Conservation (phyloP, 2,113 vertebrate genomes). For the Strix uralensis region DNA sequence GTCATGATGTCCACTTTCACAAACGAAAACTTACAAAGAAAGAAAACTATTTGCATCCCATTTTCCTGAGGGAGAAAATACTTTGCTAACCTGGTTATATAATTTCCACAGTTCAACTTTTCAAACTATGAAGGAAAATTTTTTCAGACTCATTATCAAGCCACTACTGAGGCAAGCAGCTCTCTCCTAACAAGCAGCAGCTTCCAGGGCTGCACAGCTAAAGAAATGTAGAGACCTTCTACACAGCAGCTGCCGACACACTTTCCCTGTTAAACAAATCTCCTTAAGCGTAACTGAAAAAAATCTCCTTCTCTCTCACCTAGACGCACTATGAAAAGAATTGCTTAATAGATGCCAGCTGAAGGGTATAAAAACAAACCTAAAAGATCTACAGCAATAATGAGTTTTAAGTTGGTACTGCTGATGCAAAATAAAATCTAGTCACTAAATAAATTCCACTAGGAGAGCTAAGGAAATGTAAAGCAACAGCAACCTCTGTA, state of each 20-base stretch:
- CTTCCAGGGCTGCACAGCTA: neutral
- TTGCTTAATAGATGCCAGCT: slow-evolving; percentile 43
- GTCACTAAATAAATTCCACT: neutral
- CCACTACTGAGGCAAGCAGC: neutral
- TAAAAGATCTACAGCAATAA: slow-evolving; percentile 21
- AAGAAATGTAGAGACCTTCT: neutral
- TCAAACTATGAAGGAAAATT: neutral
- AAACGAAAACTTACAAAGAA: neutral
- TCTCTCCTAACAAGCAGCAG: slow-evolving; percentile 19
- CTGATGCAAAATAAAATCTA: slow-evolving; percentile 35
- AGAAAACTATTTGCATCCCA: neutral
- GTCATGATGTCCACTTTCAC: neutral
- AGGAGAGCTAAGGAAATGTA: neutral
- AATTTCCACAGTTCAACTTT: slow-evolving; percentile 17
- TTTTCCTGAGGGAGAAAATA: neutral
- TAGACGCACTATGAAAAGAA: slow-evolving; percentile 1
- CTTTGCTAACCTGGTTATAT: neutral
- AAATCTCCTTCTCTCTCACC: slow-evolving; percentile 9
- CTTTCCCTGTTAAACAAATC: slow-evolving; percentile 47
- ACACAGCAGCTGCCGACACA: neutral
- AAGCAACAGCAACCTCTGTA: neutral
- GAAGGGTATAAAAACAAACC: slow-evolving; percentile 35
- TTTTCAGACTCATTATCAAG: slow-evolving; percentile 13
- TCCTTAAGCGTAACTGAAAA: slow-evolving; percentile 29
- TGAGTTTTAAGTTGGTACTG: neutral